These are phyloP conservation scores for Tragopan temminckii DNA, from an alignment of 2,797 vertebrate species.

Conservation along the genomic window DNA sequence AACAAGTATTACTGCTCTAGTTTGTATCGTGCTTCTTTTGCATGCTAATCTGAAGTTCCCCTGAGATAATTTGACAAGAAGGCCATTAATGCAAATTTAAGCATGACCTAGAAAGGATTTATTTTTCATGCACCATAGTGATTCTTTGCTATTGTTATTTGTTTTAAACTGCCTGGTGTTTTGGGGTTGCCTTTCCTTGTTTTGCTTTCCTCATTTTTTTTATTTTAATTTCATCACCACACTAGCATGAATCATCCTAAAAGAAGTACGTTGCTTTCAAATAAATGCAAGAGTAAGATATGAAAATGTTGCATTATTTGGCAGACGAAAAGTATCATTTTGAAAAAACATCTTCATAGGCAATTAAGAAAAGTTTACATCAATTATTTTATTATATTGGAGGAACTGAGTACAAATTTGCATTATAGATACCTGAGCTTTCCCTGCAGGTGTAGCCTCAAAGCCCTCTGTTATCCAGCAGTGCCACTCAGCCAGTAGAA, in stretches of 20 bases:
- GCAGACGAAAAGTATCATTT: neutral
- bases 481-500: neutral
- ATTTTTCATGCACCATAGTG: constrained; percentile 25
- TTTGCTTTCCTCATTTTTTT: neutral
- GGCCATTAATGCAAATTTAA: constrained; percentile 68
- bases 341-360: neutral
- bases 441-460: neutral
- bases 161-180: constrained; percentile 6
- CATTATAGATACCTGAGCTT: neutral
- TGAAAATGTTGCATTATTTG: neutral
- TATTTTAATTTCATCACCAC: neutral
- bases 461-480: neutral
- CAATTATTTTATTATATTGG: neutral
- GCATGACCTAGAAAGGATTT: constrained; percentile 61
- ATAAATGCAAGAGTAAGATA: neutral
- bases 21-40: constrained; percentile 14
- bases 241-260: neutral
- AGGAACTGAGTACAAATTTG: neutral
- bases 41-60: constrained; percentile 30
- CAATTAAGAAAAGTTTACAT: neutral
- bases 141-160: constrained; percentile 59
- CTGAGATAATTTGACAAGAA: constrained; percentile 69
- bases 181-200: neutral
- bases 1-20: constrained; percentile 16
- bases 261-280: neutral